A percentile compares a stretch with the other conserved stretches of the same genome.
phyloP scores from a whole-genome alignment of 2,797 vertebrate genomes.

The Simalia tracyae region DNA sequence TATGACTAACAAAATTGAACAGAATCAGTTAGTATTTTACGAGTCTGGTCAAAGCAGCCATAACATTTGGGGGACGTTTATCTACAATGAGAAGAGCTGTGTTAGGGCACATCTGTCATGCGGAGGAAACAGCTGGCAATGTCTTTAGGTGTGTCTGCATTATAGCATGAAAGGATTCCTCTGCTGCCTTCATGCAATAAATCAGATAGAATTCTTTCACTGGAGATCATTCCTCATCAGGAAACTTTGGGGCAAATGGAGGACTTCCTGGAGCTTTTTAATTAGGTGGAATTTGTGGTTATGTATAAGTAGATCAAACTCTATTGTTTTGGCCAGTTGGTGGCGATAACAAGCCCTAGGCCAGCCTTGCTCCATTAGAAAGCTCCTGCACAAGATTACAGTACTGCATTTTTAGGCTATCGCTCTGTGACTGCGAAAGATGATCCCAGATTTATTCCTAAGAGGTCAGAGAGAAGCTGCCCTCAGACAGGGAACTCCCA shows the following conservation, averaged over 20 bases:
- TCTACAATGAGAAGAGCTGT: background rate
- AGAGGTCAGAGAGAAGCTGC: background rate
- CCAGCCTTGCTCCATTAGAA: background rate
- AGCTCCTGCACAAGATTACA: background rate
- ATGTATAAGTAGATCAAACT: background rate
- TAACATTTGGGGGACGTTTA: background rate
- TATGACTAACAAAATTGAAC: background rate
- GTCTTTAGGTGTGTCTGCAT: background rate
- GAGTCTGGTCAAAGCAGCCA: background rate
- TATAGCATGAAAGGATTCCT: background rate
- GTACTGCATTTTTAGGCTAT: background rate
- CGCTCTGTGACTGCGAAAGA: background rate
- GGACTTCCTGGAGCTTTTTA: background rate
- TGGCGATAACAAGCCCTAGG: background rate
- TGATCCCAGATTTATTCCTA: background rate
- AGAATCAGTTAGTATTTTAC: background rate
- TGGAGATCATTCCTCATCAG: background rate
- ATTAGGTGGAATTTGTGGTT: background rate
- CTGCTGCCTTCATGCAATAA: background rate
- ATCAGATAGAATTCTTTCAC: background rate
- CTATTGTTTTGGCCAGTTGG: background rate
- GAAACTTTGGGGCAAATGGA: background rate
- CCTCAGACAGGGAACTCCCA: background rate
- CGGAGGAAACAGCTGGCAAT: background rate
- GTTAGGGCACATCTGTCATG: background rate